Percentiles rank a stretch among this genome's conserved stretches.
Evolutionary conservation across 2,888 invertebrate genomes (phyloP).

Genomic region (Hydrotaea diabolus): DNA sequence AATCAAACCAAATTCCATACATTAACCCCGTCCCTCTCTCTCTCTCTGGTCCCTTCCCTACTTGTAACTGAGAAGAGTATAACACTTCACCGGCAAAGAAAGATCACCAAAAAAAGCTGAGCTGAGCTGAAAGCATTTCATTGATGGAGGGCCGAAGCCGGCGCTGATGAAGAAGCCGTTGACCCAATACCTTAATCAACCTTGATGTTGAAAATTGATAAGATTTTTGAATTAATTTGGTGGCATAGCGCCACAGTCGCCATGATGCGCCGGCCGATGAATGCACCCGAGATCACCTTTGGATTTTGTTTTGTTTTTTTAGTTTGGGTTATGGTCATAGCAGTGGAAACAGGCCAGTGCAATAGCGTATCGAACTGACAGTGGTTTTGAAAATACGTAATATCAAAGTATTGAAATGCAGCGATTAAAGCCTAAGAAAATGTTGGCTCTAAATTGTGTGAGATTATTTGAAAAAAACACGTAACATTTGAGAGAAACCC

Average conservation of each 20-base stretch:
- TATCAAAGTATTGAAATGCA: too few relatives aligned
- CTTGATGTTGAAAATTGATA: slow-evolving; percentile 68
- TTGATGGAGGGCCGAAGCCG: slow-evolving; percentile 11
- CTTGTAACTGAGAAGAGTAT: too few relatives aligned
- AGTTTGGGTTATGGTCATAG: neutral
- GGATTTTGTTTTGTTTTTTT: neutral
- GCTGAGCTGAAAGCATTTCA: slow-evolving; percentile 25
- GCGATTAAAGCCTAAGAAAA: too few relatives aligned
- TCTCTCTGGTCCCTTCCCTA: too few relatives aligned
- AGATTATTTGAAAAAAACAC: too few relatives aligned
- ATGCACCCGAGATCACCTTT: neutral
- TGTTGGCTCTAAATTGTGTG: too few relatives aligned
- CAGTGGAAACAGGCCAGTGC: too few relatives aligned
- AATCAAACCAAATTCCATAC: slow-evolving; percentile 2
- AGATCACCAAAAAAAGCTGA: neutral
- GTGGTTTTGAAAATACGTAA: too few relatives aligned
- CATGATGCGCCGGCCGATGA: slow-evolving; percentile 35
- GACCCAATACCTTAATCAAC: slow-evolving; percentile 69
- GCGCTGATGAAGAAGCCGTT: slow-evolving; percentile 67
- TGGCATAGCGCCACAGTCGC: slow-evolving; percentile 64
- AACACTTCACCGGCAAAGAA: too few relatives aligned
- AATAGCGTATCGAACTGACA: too few relatives aligned
- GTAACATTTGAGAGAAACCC: too few relatives aligned
- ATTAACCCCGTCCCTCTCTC: too few relatives aligned
- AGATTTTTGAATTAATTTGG: slow-evolving; percentile 64